Base-by-base conservation (phyloP, 2,797 vertebrate genomes). In the Tympanoctomys barrerae region DNA sequence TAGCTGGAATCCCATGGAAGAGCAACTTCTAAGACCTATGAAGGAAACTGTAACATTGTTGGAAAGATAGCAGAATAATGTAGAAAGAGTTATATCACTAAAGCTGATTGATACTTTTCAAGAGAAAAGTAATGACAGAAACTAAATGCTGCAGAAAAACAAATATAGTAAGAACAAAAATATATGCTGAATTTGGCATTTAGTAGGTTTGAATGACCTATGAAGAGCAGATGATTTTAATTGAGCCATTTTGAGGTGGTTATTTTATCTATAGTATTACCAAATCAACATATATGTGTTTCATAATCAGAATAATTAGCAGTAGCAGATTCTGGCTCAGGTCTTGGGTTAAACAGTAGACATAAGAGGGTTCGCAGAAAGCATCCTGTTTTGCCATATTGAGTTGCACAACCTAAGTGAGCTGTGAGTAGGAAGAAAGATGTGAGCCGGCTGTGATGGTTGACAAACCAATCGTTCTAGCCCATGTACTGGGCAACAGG, bases 381-480 rank as follows among this genome's bases (percentile, higher is more conserved):
- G 28, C 54, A 19, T 94, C 77, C 87, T 22, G n/a, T 4, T 82
- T 86, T 87, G 10, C 54, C 61, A 89, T 82, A 18, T 54, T 62
- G 70, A 81, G 62, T 31, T 78, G n/a, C 84, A 96, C 80, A 92
- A 0, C 79, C 18, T 54, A 66, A 57, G n/a, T 7, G 10, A 11
- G n/a, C 83, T 61, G 28, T 75, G n/a, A 81, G 61, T 75, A 31
- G 68, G 54, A 93, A 87, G 61, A 88, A 96, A 90, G 90, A 93
- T 70, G 31, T 62, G 42, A 62, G 52, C n/a, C 31, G 87, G 49
- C 46, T 79, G 61, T 6, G 31, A 11, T 77, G 59, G 28, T 70
- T 73, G 83, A 70, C 87, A 93, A 88, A 31, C 10, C 4, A 18
- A 7, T 85, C 39, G 31, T 91, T 90, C 31, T 85, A n/a, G 81